Percentiles rank a stretch among this genome's conserved stretches.
Conservation (phyloP, 2,888 invertebrate genomes). For the Scrobipalpa costella region DNA sequence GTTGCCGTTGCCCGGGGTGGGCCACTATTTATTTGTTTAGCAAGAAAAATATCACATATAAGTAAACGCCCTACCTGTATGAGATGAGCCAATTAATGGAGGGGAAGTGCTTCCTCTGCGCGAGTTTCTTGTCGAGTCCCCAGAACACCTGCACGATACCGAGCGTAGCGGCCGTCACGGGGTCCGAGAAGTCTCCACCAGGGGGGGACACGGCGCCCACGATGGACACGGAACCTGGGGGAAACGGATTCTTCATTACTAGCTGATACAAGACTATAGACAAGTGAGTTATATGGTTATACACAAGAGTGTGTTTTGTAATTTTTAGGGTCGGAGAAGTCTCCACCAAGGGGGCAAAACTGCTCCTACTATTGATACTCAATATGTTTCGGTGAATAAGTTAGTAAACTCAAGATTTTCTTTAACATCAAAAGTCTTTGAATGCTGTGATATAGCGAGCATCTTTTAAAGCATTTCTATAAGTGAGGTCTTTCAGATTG, state of each 20-base stretch:
- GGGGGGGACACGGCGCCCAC: constrained; percentile 99
- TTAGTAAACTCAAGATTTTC: no score
- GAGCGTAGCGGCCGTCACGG: constrained; percentile 98
- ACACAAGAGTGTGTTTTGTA: no score
- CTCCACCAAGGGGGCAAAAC: constrained; percentile 99
- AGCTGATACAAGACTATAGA: constrained; percentile 99
- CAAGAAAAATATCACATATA: constrained; percentile 99
- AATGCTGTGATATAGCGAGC: no score
- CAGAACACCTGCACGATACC: constrained; percentile 99
- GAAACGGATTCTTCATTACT: constrained; percentile 99
- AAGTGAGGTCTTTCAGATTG: no score
- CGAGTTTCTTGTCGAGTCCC: constrained; percentile 99
- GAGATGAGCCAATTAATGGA: constrained; percentile 99
- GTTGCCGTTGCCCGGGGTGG: no score
- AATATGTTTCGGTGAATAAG: constrained; percentile 76
- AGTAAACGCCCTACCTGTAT: constrained; percentile 84
- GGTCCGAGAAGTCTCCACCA: constrained; percentile 99
- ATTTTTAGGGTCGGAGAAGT: no score
- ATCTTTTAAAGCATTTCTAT: no score
- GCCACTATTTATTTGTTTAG: constrained; percentile 99
- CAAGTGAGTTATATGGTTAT: no score
- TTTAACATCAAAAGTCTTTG: no score
- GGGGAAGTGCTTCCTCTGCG: constrained; percentile 99
- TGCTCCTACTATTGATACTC: constrained; percentile 99
- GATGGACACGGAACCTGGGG: constrained; percentile 95